Base-by-base conservation (phyloP, 2,888 invertebrate species). In the Amiota mariae region DNA sequence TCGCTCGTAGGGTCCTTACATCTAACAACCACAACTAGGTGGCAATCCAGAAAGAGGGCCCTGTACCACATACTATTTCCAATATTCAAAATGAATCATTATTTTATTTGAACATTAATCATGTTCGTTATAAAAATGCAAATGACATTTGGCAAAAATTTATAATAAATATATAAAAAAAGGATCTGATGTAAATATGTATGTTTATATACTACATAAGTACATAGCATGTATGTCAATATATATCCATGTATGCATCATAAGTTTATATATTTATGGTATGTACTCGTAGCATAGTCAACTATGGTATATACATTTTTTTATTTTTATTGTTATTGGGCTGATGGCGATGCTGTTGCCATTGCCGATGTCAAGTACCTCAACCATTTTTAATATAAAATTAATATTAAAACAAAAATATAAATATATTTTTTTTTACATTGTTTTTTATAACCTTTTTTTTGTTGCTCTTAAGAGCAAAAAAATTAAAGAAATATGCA, bases 401-500 rank as follows among this genome's bases (percentile, higher is more conserved):
- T 67, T 67, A 67, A 67, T 67, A 67, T 67, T 54, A 67, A 67
- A 67, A 67, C 9, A 18, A 12, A 67, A 4, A 18, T 24, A 61
- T 18, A 15, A 15, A 67, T 48, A 18, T 68, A 51, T 72, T 36
- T 15, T 71, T 70, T 75, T 67, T 67, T 56, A 24, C 49, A 64
- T 49, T 47, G 47, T 49, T 56, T 24, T 72, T 11, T 59, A 61
- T 20, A 51, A 49, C 24, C 3, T 24, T n/a, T 68, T 68, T 15
- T 63, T 63, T 67, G 74, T 73, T 63, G 18, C 36, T 6, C 6
- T 36, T 36, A 51, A 51, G 12, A 51, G n/a, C 12, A 51, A 8
- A 51, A 51, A 51, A 51, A 51, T 12, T 20, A 57, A 57, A 57
- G 13, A 85, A 84, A 83, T 84, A 81, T 85, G 80, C 85, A 85